A percentile compares a stretch with the other conserved stretches of the same genome.
These are phyloP conservation scores for Apostichopus japonicus DNA, from an alignment of 35 echinoderm and acorn worm species.

Conservation along the genomic window DNA sequence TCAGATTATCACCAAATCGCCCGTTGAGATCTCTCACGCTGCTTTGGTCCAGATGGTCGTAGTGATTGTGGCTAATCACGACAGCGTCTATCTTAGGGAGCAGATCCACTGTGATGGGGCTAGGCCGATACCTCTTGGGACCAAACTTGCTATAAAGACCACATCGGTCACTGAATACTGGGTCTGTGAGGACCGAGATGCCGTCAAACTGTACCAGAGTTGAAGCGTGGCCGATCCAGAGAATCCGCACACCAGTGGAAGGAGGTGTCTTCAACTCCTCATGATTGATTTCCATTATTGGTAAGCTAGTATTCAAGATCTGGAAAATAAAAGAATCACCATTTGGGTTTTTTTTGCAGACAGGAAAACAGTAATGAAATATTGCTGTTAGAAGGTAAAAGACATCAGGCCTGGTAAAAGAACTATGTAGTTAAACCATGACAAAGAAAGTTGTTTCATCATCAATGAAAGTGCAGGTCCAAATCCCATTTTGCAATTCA, in stretches of 20 bases:
- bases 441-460: too few relatives aligned
- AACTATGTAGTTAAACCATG: too few relatives aligned
- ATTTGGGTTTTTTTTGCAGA: too few relatives aligned
- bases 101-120: conserved; percentile 72
- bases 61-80: conserved; percentile 94
- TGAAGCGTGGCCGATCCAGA: conserved; percentile 93
- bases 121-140: conserved; percentile 70
- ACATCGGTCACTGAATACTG: conserved; percentile 89
- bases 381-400: too few relatives aligned
- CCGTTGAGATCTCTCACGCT: conserved; percentile 68
- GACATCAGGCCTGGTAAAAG: too few relatives aligned
- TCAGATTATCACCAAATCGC: conserved; percentile 72
- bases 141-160: conserved; percentile 53
- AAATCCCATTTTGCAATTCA: too few relatives aligned
- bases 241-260: conserved; percentile 65
- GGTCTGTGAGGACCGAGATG: conserved; percentile 88
- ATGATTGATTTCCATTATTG: conserved; percentile 14
- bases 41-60: conserved; percentile 83
- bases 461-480: too few relatives aligned
- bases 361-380: too few relatives aligned
- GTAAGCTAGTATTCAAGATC: conserved; percentile 12
- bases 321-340: conserved; percentile 8
- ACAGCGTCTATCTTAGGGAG: conserved; percentile 90
- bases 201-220: conserved; percentile 95
- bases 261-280: conserved; percentile 72